A percentile compares a stretch with the other conserved stretches of the same genome.
These are phyloP conservation scores for Drosophila leontia DNA, from an alignment of 1,140 invertebrate species.

Conservation along the genomic window DNA sequence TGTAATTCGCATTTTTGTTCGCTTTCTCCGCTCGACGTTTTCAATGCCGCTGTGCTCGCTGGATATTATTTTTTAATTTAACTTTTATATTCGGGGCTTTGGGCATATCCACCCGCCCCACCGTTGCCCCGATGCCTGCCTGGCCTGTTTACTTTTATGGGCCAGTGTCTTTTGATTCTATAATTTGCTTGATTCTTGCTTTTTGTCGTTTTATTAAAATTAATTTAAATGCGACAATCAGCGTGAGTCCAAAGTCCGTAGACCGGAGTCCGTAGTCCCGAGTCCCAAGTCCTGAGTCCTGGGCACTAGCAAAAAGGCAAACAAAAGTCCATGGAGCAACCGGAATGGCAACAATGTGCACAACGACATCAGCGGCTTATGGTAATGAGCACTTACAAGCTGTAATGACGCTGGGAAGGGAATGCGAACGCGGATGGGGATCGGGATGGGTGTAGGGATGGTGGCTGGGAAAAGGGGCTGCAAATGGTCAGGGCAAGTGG, in stretches of 20 bases:
- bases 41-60: constrained; percentile 45
- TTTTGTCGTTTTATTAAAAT: constrained; percentile 71
- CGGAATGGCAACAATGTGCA: constrained; percentile 50
- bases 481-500: constrained; percentile 18
- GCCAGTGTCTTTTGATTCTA: constrained; percentile 62
- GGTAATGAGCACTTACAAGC: constrained; percentile 80
- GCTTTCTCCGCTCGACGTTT: constrained; percentile 22
- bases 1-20: constrained; percentile 74
- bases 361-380: constrained; percentile 70
- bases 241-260: constrained; percentile 13
- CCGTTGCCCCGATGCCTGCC: constrained; percentile 10
- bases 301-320: constrained; percentile 14
- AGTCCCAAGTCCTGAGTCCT: constrained; percentile 10
- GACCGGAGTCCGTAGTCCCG: background rate
- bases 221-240: constrained; percentile 75
- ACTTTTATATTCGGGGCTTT: constrained; percentile 74
- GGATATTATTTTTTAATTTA: constrained; percentile 83
- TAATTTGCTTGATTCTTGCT: constrained; percentile 64
- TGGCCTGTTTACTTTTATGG: constrained; percentile 70
- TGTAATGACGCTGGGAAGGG: constrained; percentile 55
- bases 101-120: constrained; percentile 38
- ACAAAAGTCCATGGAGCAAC: constrained; percentile 24
- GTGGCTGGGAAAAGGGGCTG: background rate
- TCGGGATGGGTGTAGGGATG: background rate
- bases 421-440: background rate